Evolutionary conservation across 2,888 invertebrate genomes (phyloP), one percentile per base, ranked within the genome.

Genomic region (Hipparchia sbordonii): DNA sequence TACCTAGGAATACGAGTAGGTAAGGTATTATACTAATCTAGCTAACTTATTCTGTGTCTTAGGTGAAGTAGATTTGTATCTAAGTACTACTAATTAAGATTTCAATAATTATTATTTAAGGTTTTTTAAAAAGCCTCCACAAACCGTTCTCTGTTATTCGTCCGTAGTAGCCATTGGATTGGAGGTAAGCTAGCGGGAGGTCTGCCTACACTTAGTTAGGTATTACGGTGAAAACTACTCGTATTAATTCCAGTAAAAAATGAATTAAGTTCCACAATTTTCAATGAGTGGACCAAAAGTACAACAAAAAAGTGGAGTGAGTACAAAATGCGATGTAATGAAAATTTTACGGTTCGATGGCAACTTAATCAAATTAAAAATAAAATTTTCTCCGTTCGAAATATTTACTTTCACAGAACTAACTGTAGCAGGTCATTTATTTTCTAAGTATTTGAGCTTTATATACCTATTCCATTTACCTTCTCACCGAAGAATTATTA

Each of bases 341-440:
- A 71, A 72, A 75, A 75, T 73, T 73, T 69, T 66, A 73, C 74
- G 75, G 67, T 76, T 56, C 39, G 56, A 33, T 72, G 33, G 60
- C 67, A 65, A 39, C 45, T 68, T 63, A 39, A 57, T 69, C 33
- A 67, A 67, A 59, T 66, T 6, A 56, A 67, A 67, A 74, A 74
- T 72, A 67, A 45, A 8, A 2, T 45, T 66, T 66, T 69, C 13
- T 68, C 45, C 56, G 68, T 63, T 54, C 63, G 69, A 63, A 70
- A 70, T 71, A 61, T 69, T 61, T 54, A 72, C 74, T 74, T 72
- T 74, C 74, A 72, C 72, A 70, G 67, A 70, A 69, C n/a, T 72
- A 74, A 74, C 74, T 59, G 67, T 46, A 46, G 62, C 48, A 59
- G 12, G 12, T 57, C 8, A 23, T 10, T 6, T 61, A 52, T 54